A percentile compares a stretch with the other conserved stretches of the same genome.
Evolutionary conservation across 2,113 vertebrate species (phyloP).

Genomic region (Cryptoleucopteryx plumbea): DNA sequence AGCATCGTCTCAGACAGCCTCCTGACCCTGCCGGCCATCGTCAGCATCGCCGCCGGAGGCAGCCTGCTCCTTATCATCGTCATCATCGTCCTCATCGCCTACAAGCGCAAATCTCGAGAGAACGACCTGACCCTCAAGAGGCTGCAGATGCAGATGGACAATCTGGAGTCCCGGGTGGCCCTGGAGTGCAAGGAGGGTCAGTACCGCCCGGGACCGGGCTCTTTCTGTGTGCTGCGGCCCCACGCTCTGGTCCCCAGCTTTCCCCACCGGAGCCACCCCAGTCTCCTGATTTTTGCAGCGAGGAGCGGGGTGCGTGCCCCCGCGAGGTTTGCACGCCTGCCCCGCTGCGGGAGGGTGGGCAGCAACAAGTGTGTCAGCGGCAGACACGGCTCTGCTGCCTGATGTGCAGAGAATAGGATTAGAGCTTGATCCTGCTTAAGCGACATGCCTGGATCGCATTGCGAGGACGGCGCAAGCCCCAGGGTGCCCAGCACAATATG

Average conservation of each 20-base stretch:
- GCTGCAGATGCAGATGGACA: slow-evolving; percentile 99
- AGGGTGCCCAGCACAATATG: not conserved
- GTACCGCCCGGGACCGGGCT: fast-evolving
- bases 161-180: slow-evolving; percentile 94
- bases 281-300: fast-evolving
- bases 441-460: not conserved
- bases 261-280: no score
- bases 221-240: fast-evolving
- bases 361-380: not conserved
- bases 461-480: not conserved
- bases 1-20: slow-evolving; percentile 93
- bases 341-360: not conserved
- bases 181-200: slow-evolving; percentile 97
- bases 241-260: fast-evolving
- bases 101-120: slow-evolving; percentile 95
- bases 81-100: slow-evolving; percentile 97
- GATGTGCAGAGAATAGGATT: slow-evolving; percentile 8
- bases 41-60: slow-evolving; percentile 93
- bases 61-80: slow-evolving; percentile 96
- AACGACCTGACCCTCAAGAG: slow-evolving; percentile 97
- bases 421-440: not conserved
- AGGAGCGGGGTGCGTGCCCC: not conserved
- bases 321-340: fast-evolving
- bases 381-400: not conserved
- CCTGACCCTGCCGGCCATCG: slow-evolving; percentile 92